phyloP scores from a whole-genome alignment of 2,113 vertebrate genomes.

The Propithecus coquereli region DNA sequence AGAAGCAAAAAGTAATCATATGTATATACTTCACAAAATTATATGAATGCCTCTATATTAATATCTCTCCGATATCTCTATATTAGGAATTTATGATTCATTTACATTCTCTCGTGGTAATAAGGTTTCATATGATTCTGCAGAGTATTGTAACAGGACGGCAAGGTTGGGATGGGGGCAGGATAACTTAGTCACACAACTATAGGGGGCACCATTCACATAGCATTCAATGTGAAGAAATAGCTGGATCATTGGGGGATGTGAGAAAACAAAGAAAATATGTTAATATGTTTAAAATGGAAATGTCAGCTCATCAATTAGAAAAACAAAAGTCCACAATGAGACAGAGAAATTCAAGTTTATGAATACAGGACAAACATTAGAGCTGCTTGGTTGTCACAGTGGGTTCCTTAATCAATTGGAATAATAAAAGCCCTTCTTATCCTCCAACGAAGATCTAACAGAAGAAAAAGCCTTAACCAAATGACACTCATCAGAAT shows the following conservation, averaged over 20 bases:
- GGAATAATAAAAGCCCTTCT: neutral
- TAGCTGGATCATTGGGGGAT: neutral
- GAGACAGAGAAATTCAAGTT: neutral
- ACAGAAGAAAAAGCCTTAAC: neutral
- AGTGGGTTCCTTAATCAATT: neutral
- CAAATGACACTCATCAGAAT: neutral
- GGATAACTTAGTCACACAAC: neutral
- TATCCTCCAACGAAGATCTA: neutral
- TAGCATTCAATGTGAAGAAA: neutral
- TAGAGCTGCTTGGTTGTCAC: neutral
- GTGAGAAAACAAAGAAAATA: neutral
- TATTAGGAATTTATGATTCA: neutral
- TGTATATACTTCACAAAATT: neutral
- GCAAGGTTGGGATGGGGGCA: neutral
- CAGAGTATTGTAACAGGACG: neutral
- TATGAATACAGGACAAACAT: neutral
- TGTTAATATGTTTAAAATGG: neutral
- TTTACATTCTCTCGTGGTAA: neutral
- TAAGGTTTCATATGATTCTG: neutral
- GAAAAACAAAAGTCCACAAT: neutral
- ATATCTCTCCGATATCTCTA: neutral
- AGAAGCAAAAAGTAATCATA: neutral
- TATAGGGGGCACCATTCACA: neutral
- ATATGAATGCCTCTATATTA: neutral
- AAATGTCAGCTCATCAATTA: neutral